phyloP scores from a whole-genome alignment of 2,113 vertebrate genomes.

The Dromas ardeola region DNA sequence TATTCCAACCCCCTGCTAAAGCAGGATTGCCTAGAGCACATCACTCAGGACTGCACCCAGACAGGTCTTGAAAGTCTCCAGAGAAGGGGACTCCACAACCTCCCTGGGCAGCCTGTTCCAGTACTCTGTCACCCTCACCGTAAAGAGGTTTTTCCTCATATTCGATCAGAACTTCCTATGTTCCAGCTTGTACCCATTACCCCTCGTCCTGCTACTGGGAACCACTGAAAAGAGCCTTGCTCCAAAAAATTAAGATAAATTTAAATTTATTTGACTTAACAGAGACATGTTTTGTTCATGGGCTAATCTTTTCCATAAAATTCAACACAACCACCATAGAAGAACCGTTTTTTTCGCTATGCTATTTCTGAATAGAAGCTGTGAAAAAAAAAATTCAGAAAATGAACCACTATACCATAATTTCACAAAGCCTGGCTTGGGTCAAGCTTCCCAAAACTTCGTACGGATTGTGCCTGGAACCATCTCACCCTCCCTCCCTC shows the following conservation, averaged over 20 bases:
- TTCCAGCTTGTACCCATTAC: no score
- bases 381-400: neutral
- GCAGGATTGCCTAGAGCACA: no score
- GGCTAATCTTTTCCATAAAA: neutral
- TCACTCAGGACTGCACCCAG: no score
- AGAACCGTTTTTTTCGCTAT: neutral
- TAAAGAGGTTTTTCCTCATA: no score
- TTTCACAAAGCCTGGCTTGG: neutral
- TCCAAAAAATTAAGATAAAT: neutral
- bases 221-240: no score
- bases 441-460: neutral
- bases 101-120: no score
- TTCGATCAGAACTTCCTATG: no score
- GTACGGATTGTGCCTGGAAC: neutral
- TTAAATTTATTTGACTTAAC: neutral
- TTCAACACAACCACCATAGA: neutral
- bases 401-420: neutral
- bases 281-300: neutral
- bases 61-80: no score
- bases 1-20: no score
- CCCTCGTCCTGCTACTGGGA: no score
- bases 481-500: neutral
- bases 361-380: neutral
- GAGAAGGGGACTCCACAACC: no score
- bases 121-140: no score